phyloP scores from a whole-genome alignment of 2,113 vertebrate genomes.

The Oncorhynchus tshawytscha region DNA sequence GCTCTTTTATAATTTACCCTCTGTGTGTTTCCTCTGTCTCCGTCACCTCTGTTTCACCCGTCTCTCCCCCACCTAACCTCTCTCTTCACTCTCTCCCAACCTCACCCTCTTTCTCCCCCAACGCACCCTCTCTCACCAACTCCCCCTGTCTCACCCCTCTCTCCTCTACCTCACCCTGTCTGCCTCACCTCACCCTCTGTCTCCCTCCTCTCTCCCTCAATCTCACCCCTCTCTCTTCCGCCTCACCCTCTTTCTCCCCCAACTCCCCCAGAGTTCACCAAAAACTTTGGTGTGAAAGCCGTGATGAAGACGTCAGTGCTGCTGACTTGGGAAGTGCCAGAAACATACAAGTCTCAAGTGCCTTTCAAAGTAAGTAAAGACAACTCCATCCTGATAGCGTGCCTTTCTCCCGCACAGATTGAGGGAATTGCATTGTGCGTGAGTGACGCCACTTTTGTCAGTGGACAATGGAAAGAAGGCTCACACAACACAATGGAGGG shows the following conservation, averaged over 20 bases:
- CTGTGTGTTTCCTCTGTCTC: not conserved
- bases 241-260: not conserved
- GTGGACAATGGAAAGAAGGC: too few relatives aligned
- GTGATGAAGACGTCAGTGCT: conserved; percentile 93
- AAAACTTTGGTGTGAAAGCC: conserved; percentile 92
- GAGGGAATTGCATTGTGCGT: too few relatives aligned
- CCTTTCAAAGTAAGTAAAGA: conserved; percentile 94
- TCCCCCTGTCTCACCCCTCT: not conserved
- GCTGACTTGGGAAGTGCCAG: conserved; percentile 94
- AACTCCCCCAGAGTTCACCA: conserved; percentile 84
- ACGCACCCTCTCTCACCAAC: too few relatives aligned
- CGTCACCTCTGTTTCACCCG: too few relatives aligned
- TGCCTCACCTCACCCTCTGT: too few relatives aligned
- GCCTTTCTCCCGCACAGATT: too few relatives aligned
- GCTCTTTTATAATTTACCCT: not conserved
- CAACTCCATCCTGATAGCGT: not conserved
- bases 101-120: too few relatives aligned
- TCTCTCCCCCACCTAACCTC: too few relatives aligned
- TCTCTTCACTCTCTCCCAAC: too few relatives aligned
- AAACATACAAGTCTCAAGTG: conserved; percentile 86
- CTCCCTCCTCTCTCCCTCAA: not conserved
- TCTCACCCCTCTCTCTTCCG: not conserved
- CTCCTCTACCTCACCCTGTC: not conserved
- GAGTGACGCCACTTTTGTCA: too few relatives aligned
- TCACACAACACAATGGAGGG: too few relatives aligned